Base-by-base conservation (phyloP, 2,888 invertebrate genomes). In the Invenusta paracnida region DNA sequence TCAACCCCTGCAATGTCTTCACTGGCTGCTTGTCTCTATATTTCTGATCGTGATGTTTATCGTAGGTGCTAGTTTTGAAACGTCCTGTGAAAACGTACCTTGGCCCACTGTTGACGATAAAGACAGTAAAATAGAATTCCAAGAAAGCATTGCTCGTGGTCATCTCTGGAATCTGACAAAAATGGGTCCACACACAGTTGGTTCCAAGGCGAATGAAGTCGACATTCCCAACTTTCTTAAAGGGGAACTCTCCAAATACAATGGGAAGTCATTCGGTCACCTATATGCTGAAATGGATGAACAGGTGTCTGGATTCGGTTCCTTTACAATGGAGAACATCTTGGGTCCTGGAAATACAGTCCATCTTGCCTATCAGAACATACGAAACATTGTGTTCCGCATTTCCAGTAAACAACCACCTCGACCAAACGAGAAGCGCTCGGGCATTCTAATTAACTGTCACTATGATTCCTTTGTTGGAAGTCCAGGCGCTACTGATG, bases 401-500 rank as follows among this genome's bases (percentile, higher is more conserved):
- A 48, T 48, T 48, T 48, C 48, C 48, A 48, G 48, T 17, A 48
- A 48, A 48, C 5, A 48, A 48, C 48, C 11, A 5, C 48, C 48
- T 11, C 5, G 17, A 48, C 48, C 48, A 48, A 17, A 48, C 13
- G 29, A 79, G 23, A 79, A 28, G 23, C 29, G 27, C 5, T 23
- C 67, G 0, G 83, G 30, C 17, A 92, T 97, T 87, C 93, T 97
- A 89, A 92, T 97, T 89, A 97, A 97, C 92, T 95, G 96, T 90
- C 97, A 97, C 92, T 96, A 94, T 92, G 97, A 97, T 92, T 94
- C 95, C 84, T 95, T 96, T 88, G 94, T 95, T 66, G 95, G 95
- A 89, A 96, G 95, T 89, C 95, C 96, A 90, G 96, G 95, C 95
- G 96, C 95, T 2, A 96, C 95, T 89, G 96, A 96, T 92, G 95